phyloP scores from a whole-genome alignment of 2,113 vertebrate species.

The Pteropus alecto region DNA sequence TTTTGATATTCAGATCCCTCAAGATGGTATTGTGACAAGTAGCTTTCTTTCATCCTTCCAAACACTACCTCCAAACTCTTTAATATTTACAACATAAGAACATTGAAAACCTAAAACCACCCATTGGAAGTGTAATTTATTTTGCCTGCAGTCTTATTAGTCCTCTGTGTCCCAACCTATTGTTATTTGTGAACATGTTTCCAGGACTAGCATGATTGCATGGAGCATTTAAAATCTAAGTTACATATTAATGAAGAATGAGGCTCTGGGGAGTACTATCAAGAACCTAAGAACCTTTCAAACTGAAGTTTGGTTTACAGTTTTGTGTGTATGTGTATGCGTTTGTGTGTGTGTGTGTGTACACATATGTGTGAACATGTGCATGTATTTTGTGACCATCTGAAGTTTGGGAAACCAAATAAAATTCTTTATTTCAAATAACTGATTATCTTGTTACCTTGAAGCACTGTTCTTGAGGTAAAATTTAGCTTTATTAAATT shows the following conservation, averaged over 20 bases:
- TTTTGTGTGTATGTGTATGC: not conserved
- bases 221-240: not conserved
- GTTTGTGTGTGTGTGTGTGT: not conserved
- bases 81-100: not conserved
- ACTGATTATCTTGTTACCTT: not conserved
- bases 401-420: not conserved
- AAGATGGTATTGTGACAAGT: not conserved
- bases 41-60: not conserved
- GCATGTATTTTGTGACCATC: not conserved
- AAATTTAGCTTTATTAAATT: conserved; percentile 14
- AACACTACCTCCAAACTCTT: not conserved
- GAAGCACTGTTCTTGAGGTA: not conserved
- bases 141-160: not conserved
- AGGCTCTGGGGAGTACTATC: not conserved
- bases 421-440: not conserved
- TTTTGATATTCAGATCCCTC: not conserved
- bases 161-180: not conserved
- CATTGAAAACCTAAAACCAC: not conserved
- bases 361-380: not conserved
- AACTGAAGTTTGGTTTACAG: not conserved
- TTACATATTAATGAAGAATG: not conserved
- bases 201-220: not conserved
- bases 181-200: not conserved
- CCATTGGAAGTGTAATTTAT: not conserved
- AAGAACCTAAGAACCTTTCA: not conserved